Evolutionary conservation across 2,797 vertebrate species (phyloP).

Genomic region (Hylomyscus alleni): DNA sequence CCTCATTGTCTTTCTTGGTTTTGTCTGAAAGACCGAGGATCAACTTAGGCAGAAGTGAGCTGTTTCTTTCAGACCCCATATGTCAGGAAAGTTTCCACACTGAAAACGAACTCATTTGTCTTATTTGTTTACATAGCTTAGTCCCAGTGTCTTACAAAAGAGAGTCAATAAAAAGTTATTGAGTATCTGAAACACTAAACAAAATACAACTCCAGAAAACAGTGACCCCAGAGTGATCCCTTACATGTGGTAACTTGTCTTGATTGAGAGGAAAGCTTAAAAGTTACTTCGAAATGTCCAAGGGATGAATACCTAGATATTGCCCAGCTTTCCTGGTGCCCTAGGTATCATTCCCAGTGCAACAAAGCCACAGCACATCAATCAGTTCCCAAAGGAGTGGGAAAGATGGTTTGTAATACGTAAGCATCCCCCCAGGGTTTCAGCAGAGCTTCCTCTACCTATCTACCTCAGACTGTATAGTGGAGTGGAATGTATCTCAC

Average conservation of each 20-base stretch:
- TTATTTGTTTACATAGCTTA: slow-evolving; percentile 3
- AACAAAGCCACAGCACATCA: neutral
- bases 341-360: neutral
- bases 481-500: neutral
- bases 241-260: neutral
- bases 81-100: neutral
- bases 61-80: neutral
- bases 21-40: neutral
- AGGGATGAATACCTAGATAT: neutral
- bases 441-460: too few species aligned
- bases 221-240: neutral
- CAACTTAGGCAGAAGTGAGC: neutral
- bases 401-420: neutral
- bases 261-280: neutral
- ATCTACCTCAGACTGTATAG: neutral
- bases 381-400: neutral
- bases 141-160: neutral
- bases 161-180: slow-evolving; percentile 19
- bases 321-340: neutral
- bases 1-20: neutral
- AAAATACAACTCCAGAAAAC: neutral
- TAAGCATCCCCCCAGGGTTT: neutral
- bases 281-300: neutral
- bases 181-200: neutral
- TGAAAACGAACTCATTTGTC: neutral